Evolutionary conservation across 2,113 vertebrate genomes (phyloP).

Genomic region (Pogonocichla stellata): DNA sequence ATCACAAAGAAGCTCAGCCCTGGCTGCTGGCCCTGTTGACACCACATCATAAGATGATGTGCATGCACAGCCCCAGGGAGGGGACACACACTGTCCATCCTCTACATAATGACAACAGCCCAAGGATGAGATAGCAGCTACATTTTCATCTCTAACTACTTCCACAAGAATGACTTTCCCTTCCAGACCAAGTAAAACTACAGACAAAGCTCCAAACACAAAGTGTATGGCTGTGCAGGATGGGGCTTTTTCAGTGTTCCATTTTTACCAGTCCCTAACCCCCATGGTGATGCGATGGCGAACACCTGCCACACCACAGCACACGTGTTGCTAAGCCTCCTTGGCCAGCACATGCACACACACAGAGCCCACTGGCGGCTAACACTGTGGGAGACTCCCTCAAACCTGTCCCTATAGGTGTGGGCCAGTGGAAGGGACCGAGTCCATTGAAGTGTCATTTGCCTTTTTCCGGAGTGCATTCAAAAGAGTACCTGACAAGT

Average conservation of each 20-base stretch:
- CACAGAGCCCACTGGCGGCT: background rate
- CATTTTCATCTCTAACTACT: background rate
- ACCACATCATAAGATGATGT: background rate
- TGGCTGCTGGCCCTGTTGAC: background rate
- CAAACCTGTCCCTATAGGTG: background rate
- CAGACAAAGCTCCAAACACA: background rate
- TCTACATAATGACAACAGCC: background rate
- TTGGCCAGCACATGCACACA: background rate
- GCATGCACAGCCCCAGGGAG: background rate
- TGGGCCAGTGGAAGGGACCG: background rate
- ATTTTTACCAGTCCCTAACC: background rate
- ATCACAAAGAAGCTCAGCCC: background rate
- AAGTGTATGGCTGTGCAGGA: background rate
- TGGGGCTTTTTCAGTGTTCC: rapidly evolving
- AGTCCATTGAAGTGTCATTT: background rate
- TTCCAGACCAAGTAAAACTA: background rate
- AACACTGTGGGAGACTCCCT: background rate
- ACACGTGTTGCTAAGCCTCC: rapidly evolving
- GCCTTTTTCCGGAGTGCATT: background rate
- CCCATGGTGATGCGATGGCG: rapidly evolving
- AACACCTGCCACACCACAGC: background rate
- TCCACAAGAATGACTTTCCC: background rate
- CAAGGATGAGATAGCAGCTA: background rate
- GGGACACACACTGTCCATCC: background rate
- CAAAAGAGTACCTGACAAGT: background rate